These are phyloP conservation scores for Leucoma salicis DNA, from an alignment of 2,888 invertebrate species.

Conservation along the genomic window DNA sequence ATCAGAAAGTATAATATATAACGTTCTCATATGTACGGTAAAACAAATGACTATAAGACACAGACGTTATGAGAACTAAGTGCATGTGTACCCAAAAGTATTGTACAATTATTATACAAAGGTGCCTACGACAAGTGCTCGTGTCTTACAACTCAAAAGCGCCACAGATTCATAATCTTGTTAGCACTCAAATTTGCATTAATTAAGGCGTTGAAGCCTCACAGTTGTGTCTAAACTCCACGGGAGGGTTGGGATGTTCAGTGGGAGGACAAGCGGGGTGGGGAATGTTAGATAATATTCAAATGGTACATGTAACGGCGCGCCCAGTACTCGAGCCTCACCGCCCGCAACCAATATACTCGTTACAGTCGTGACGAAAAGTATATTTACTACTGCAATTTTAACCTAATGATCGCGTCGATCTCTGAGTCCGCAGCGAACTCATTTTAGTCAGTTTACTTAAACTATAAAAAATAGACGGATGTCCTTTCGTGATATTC, in stretches of 20 bases:
- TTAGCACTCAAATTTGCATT: conserved; percentile 83
- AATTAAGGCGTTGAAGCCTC: conserved; percentile 76
- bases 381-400: too few relatives aligned
- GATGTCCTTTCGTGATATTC: too few relatives aligned
- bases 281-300: conserved; percentile 77
- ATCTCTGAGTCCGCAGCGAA: too few relatives aligned
- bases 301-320: conserved; percentile 82
- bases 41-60: neutral
- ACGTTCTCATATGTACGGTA: neutral
- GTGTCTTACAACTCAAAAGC: conserved; percentile 58
- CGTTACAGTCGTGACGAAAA: conserved; percentile 44
- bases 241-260: conserved; percentile 29
- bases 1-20: too few relatives aligned
- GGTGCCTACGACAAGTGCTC: conserved; percentile 48
- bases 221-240: conserved; percentile 68
- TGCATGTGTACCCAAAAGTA: conserved; percentile 34
- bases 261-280: conserved; percentile 28
- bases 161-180: conserved; percentile 80
- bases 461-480: too few relatives aligned
- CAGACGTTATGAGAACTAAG: conserved; percentile 18
- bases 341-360: conserved; percentile 79
- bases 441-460: too few relatives aligned
- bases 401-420: too few relatives aligned
- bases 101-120: conserved; percentile 29
- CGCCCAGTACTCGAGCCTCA: conserved; percentile 60